Evolutionary conservation across 2,797 vertebrate species (phyloP).

Genomic region (Notamacropus eugenii): DNA sequence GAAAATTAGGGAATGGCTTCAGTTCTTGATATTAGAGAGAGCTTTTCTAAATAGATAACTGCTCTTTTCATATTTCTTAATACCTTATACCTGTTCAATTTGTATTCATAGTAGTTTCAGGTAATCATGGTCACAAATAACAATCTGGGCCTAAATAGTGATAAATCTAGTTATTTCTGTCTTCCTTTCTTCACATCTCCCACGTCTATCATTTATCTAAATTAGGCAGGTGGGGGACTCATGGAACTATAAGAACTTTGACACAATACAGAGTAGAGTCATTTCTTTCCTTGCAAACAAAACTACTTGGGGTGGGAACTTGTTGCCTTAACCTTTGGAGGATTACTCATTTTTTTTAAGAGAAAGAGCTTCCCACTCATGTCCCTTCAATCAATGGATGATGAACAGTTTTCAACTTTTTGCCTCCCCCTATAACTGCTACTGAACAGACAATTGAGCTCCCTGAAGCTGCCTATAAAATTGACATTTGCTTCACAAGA

Average conservation of each 20-base stretch:
- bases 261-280: neutral
- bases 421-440: neutral
- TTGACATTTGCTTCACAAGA: neutral
- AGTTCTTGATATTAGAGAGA: neutral
- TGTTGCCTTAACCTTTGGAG: neutral
- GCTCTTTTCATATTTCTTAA: neutral
- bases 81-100: neutral
- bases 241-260: neutral
- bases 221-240: neutral
- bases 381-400: neutral
- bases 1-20: neutral
- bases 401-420: neutral
- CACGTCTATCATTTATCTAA: neutral
- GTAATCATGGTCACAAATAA: neutral
- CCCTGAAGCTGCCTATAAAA: constrained; percentile 10
- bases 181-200: neutral
- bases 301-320: neutral
- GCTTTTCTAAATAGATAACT: neutral
- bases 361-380: constrained; percentile 8
- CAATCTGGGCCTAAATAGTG: neutral
- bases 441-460: constrained; percentile 23
- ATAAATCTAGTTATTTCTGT: neutral
- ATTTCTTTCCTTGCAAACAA: neutral
- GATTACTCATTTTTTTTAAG: constrained; percentile 37
- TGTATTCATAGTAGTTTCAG: neutral